Evolutionary conservation across 2,113 vertebrate genomes (phyloP).

Genomic region (Plestiodon gilberti): DNA sequence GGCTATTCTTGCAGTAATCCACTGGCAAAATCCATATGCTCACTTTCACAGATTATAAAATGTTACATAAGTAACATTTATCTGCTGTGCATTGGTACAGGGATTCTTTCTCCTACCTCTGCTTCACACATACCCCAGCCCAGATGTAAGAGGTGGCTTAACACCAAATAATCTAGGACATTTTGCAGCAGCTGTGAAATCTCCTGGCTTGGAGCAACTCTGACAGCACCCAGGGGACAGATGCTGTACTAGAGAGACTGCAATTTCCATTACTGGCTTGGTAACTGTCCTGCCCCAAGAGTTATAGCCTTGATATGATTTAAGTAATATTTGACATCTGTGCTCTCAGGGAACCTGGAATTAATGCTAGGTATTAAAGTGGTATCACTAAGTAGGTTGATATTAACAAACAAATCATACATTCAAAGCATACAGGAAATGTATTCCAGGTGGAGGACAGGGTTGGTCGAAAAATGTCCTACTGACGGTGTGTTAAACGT

Average conservation of each 20-base stretch:
- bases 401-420: not conserved
- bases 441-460: not conserved
- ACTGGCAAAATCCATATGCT: not conserved
- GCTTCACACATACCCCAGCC: not conserved
- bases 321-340: slow-evolving; percentile 9
- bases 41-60: not conserved
- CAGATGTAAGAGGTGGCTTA: slow-evolving; percentile 3
- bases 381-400: not conserved
- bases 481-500: not conserved
- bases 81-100: not conserved
- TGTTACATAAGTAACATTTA: not conserved
- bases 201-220: not conserved
- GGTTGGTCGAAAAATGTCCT: not conserved
- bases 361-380: slow-evolving; percentile 18
- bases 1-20: slow-evolving; percentile 18
- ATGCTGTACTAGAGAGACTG: not conserved
- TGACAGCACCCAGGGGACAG: slow-evolving; percentile 1
- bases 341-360: not conserved
- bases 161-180: not conserved
- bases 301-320: slow-evolving; percentile 12
- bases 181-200: slow-evolving; percentile 21
- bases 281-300: not conserved
- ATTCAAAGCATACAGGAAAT: not conserved
- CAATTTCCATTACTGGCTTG: slow-evolving; percentile 17
- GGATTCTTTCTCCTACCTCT: not conserved